Base-by-base conservation (phyloP, 2,888 invertebrate species). In the Xestia ashworthii region DNA sequence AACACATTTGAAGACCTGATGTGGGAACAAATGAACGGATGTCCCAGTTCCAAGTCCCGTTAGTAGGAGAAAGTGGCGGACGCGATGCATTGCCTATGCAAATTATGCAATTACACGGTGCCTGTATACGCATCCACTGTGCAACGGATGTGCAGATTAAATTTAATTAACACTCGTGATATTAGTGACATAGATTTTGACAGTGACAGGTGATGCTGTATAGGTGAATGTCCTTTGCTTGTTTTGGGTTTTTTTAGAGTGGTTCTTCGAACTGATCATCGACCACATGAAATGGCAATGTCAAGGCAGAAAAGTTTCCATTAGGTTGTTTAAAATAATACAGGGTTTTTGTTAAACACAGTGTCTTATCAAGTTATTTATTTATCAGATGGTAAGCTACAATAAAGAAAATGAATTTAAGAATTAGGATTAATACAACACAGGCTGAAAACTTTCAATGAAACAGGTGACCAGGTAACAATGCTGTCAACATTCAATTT, bases 11-110 rank as follows among this genome's bases (percentile, higher is more conserved):
- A 80, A 86, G 83, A 82, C 81, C 80, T 83, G 82, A 83, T 87
- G 87, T 89, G 88, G 88, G 89, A 88, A 88, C 88, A 86, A 91
- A 90, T 88, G 88, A 89, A 87, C 92, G 92, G 89, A 90, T 93
- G 94, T 94, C 95, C 96, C 93, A 95, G 93, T 91, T 96, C 83
- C 84, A 89, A 84, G 92, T 95, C 95, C 96, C 96, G 96, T 95
- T 96, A 95, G 89, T 81, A 78, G 92, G 96, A 93, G 96, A 96
- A 96, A 96, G 96, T 96, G 95, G 88, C 90, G 86, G 81, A 77
- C 89, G 89, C 91, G 89, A 88, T 94, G 95, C 94, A 94, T 91
- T 86, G 93, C 91, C 95, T 96, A 96, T 95, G 96, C 94, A 95
- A 96, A 96, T 96, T 95, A 95, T 95, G 95, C 95, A 96, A 96